Conservation (phyloP, 2,888 invertebrate species). For the Rotaria socialis region DNA sequence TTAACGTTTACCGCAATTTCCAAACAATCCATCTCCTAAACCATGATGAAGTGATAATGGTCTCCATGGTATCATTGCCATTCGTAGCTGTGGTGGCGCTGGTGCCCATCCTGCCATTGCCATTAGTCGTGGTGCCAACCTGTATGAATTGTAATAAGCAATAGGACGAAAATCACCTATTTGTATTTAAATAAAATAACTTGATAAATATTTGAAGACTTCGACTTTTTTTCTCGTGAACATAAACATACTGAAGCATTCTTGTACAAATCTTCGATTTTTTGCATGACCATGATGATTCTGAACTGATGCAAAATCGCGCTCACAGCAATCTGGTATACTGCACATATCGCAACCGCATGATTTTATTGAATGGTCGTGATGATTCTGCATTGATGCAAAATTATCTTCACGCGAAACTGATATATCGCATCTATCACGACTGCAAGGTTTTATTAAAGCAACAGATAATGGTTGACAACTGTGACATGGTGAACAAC, state of each 20-base stretch:
- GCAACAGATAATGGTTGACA: conserved; percentile 8
- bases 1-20: not conserved
- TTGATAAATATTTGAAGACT: not conserved
- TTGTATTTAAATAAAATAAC: not conserved
- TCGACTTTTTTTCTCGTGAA: not conserved
- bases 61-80: not conserved
- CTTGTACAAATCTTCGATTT: not conserved
- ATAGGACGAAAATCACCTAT: not conserved
- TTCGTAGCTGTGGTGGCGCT: too few species aligned
- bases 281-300: not conserved
- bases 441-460: not conserved
- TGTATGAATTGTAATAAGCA: not conserved
- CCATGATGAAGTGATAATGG: accelerated
- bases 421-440: not conserved
- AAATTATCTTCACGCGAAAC: not conserved
- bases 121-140: not conserved
- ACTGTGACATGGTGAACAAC: not conserved
- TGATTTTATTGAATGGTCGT: not conserved
- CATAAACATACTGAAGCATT: not conserved
- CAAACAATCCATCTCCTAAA: not conserved
- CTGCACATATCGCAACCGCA: too few species aligned
- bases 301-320: not conserved
- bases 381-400: not conserved
- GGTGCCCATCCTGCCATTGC: too few species aligned
- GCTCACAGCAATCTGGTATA: not conserved